Evolutionary conservation across 1,140 invertebrate species (phyloP).

Genomic region (Drosophila bocki): DNA sequence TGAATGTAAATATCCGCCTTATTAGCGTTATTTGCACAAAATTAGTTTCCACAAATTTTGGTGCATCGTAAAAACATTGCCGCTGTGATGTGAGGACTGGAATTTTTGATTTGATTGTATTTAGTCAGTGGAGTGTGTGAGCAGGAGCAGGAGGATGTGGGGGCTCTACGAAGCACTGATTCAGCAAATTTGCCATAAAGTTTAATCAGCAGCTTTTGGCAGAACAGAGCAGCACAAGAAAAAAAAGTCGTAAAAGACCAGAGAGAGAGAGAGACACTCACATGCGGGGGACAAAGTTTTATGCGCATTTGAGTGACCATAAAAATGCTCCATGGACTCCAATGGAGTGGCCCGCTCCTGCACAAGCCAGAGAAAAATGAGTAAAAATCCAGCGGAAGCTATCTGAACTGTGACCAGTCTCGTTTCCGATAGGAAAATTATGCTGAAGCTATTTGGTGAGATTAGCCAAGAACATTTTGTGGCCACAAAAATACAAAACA

Average conservation of each 20-base stretch:
- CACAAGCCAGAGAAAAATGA: constrained; percentile 12
- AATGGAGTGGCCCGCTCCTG: constrained; percentile 20
- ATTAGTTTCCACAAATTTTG: constrained; percentile 54
- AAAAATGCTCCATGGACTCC: constrained; percentile 61
- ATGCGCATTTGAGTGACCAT: constrained; percentile 81
- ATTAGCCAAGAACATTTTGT: constrained; percentile 40
- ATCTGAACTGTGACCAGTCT: constrained; percentile 2
- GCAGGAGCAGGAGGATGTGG: background rate
- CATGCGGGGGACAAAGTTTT: constrained; percentile 60
- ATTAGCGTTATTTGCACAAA: constrained; percentile 63
- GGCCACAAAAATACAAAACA: constrained; percentile 5
- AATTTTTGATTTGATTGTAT: constrained; percentile 68
- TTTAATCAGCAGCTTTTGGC: constrained; percentile 81
- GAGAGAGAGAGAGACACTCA: constrained; percentile 30
- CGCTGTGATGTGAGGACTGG: constrained; percentile 31
- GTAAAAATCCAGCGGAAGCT: constrained; percentile 13
- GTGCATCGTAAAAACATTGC: constrained; percentile 61
- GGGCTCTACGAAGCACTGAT: constrained; percentile 57
- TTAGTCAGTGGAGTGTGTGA: constrained; percentile 41
- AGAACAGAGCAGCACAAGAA: constrained; percentile 23
- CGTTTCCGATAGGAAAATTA: constrained; percentile 67
- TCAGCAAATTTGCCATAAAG: constrained; percentile 82
- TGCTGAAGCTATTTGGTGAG: constrained; percentile 66
- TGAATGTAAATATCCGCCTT: constrained; percentile 24
- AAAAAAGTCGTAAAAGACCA: constrained; percentile 40